phyloP scores from a whole-genome alignment of 1,140 invertebrate genomes.

The Oncopodura yosiiana region DNA sequence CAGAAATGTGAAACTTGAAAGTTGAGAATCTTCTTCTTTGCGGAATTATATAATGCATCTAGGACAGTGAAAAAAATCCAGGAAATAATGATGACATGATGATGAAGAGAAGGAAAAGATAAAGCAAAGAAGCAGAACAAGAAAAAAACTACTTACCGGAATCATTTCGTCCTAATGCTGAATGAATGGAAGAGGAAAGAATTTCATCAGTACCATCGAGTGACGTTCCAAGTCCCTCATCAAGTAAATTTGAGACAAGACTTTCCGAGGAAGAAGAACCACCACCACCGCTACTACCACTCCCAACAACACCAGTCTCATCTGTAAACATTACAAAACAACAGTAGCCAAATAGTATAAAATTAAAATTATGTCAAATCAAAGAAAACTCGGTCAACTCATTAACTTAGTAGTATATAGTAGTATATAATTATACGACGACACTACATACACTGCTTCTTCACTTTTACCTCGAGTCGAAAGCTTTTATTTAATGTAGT shows the following conservation, averaged over 20 bases:
- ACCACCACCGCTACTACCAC: too few relatives aligned
- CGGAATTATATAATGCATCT: slow-evolving; percentile 2
- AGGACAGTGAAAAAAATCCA: not conserved
- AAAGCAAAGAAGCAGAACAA: slow-evolving; percentile 1
- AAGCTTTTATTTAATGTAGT: too few relatives aligned
- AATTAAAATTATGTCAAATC: not conserved
- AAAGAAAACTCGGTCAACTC: not conserved
- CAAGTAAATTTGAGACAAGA: slow-evolving; percentile 31
- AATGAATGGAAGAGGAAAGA: slow-evolving; percentile 28
- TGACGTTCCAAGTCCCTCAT: slow-evolving; percentile 35
- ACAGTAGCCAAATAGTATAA: not conserved
- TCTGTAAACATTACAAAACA: slow-evolving; percentile 12
- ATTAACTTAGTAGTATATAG: not conserved
- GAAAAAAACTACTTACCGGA: slow-evolving; percentile 22
- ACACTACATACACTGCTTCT: slow-evolving; percentile 1
- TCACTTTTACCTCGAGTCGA: not conserved
- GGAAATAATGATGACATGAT: not conserved
- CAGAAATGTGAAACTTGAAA: too few relatives aligned
- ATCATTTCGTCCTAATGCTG: slow-evolving; percentile 32
- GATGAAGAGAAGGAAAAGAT: not conserved
- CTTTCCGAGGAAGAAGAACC: slow-evolving; percentile 20
- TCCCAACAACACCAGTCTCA: too few relatives aligned
- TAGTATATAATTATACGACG: not conserved
- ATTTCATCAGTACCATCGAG: slow-evolving; percentile 35
- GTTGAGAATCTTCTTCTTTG: too few relatives aligned